Conservation (phyloP, 2,888 invertebrate genomes). For the Xestia ashworthii region DNA sequence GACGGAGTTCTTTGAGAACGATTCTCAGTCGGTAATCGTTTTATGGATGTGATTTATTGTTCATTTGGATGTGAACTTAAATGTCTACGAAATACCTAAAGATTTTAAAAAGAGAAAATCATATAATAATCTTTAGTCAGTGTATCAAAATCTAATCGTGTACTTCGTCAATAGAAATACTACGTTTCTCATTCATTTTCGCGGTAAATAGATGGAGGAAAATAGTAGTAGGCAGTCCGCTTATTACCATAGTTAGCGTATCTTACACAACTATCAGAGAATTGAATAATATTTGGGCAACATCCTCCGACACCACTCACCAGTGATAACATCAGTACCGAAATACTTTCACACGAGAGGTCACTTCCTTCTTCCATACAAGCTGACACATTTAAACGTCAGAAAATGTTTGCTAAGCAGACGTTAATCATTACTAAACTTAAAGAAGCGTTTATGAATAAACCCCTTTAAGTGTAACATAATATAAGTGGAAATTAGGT, state of each 20-base stretch:
- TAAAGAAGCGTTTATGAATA: not conserved
- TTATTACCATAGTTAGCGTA: slow-evolving; percentile 51
- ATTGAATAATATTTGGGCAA: slow-evolving; percentile 51
- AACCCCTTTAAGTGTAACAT: not conserved
- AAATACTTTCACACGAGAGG: not conserved
- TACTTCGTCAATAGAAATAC: not conserved
- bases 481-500: not conserved
- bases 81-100: not conserved
- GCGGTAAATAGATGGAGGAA: slow-evolving; percentile 1
- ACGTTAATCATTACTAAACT: not conserved
- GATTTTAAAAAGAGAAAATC: not conserved
- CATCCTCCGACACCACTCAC: slow-evolving; percentile 1
- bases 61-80: not conserved
- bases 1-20: slow-evolving; percentile 3
- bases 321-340: slow-evolving; percentile 37
- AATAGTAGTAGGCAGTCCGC: not conserved
- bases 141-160: not conserved
- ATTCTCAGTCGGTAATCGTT: not conserved
- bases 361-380: slow-evolving; percentile 1
- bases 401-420: not conserved
- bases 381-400: not conserved
- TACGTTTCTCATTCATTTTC: not conserved
- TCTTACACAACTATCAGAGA: slow-evolving; percentile 43
- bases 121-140: not conserved
- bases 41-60: slow-evolving; percentile 7